Base-by-base conservation (phyloP, 2,113 vertebrate species). In the Chunga burmeisteri region DNA sequence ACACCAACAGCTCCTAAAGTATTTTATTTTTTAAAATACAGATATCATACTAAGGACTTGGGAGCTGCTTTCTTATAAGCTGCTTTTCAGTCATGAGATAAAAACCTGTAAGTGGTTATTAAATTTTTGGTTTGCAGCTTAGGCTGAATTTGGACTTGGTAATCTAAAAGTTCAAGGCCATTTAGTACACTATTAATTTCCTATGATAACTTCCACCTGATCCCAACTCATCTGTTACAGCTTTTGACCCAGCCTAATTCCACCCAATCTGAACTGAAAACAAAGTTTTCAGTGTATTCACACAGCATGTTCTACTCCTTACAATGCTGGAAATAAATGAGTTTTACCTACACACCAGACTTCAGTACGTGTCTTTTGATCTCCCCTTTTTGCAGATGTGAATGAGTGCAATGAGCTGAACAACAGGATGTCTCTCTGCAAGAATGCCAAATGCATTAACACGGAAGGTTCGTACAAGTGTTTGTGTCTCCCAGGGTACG, bases 401-500 rank as follows among this genome's bases (percentile, higher is more conserved):
- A 99, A 99, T 26, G 99, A 99, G 93, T 99, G 99, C 66, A 99
- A 96, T 0, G 99, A 99, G 97, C 97, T 99, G 88, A 99, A 99
- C 98, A 98, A 93, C 77, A 98, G 98, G 86, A 99, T 99, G 99
- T 99, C 99, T 13, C 98, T 99, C 93, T 99, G 99, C 98, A 99
- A 99, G 98, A 99, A 99, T 4, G 99, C 98, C 84, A 99, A 98
- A 75, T 99, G 99, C 97, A 99, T 99, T 94, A 99, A 99, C 98
- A 99, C 99, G 0, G 98, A 98, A 80, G 99, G 99, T 49, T 99
- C 99, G 1, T 99, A 99, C 94, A 99, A 98, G 80, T 99, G 99
- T 71, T 92, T 98, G 96, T 99, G 99, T 96, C 98, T 99, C 96
- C 99, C 99, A 0, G 99, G 99, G 88, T 99, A 98, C 10, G 78